Conservation (phyloP, 2,797 vertebrate species). For the Poeciliopsis gracilis region DNA sequence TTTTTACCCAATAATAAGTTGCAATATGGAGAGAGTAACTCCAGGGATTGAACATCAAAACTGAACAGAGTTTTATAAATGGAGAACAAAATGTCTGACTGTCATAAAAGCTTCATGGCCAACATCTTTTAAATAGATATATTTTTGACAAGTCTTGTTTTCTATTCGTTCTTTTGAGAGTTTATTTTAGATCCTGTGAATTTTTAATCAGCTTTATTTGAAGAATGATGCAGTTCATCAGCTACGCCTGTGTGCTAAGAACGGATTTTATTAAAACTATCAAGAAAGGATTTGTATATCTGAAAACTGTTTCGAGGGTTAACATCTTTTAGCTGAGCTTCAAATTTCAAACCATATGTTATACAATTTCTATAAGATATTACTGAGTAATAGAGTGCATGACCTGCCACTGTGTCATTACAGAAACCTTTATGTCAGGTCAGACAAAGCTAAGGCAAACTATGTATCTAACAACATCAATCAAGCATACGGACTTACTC, state of each 20-base stretch:
- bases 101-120: neutral
- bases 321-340: neutral
- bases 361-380: neutral
- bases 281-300: neutral
- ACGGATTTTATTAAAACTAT: neutral
- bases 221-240: neutral
- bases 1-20: neutral
- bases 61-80: neutral
- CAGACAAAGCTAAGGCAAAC: conserved; percentile 1
- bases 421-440: neutral
- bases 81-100: neutral
- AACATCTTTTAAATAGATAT: neutral
- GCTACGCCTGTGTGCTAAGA: too few species aligned
- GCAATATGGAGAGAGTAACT: neutral
- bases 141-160: neutral
- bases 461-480: neutral
- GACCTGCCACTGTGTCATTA: neutral
- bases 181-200: neutral
- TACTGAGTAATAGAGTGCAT: neutral
- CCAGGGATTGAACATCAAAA: neutral
- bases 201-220: neutral
- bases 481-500: conserved; percentile 1
- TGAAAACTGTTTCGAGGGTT: neutral
- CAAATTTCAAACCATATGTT: neutral
- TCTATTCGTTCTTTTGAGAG: neutral